phyloP scores from a whole-genome alignment of 2,888 invertebrate species.

The Aelia acuminata region DNA sequence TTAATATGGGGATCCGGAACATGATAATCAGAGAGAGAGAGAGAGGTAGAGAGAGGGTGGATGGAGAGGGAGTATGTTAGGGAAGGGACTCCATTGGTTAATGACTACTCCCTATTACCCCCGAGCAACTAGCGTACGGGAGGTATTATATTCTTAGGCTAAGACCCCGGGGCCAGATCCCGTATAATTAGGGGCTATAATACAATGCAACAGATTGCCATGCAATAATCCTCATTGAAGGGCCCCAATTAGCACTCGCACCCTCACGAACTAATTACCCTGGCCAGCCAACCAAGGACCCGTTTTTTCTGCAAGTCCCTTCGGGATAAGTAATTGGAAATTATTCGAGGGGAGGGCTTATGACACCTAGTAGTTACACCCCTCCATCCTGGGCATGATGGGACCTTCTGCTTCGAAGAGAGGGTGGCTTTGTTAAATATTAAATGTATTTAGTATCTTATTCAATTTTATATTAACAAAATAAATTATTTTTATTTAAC shows the following conservation, averaged over 20 bases:
- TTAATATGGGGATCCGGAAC: background rate
- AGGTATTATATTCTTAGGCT: constrained; percentile 28
- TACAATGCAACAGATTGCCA: constrained; percentile 41
- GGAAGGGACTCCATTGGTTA: background rate
- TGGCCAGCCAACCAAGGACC: constrained; percentile 16
- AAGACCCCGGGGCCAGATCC: constrained; percentile 31
- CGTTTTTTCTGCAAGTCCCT: background rate
- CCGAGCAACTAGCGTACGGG: background rate
- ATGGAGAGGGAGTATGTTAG: too few species aligned
- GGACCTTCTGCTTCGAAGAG: background rate
- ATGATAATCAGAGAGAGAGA: background rate
- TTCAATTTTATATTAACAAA: background rate
- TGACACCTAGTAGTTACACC: constrained; percentile 39
- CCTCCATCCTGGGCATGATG: background rate
- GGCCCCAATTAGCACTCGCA: constrained; percentile 8
- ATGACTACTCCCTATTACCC: background rate
- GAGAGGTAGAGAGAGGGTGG: background rate
- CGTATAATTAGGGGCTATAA: constrained; percentile 12
- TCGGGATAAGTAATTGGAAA: constrained; percentile 47
- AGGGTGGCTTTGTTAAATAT: background rate
- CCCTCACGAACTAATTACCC: constrained; percentile 30
- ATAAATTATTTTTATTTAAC: too few species aligned
- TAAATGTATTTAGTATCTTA: background rate
- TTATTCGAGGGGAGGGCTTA: constrained; percentile 51
- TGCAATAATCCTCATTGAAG: constrained; percentile 38